Conservation (phyloP, 1,140 invertebrate species). For the Cydia amplana region DNA sequence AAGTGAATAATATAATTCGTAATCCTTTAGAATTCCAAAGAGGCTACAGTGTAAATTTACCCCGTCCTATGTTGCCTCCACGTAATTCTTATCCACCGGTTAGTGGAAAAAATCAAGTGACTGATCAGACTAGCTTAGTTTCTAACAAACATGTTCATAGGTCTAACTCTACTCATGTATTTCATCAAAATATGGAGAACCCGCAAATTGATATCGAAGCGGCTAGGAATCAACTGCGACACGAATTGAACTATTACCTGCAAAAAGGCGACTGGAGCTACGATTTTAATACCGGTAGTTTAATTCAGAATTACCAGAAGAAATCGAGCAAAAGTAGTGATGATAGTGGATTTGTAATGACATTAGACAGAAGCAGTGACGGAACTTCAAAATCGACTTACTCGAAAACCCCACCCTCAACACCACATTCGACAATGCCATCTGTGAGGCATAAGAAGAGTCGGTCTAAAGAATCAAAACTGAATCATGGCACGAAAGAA, state of each 20-base stretch:
- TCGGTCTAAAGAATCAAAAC: slow-evolving; percentile 72
- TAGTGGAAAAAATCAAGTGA: slow-evolving; percentile 76
- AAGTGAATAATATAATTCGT: slow-evolving; percentile 75
- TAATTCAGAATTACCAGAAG: slow-evolving; percentile 76
- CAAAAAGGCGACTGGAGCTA: slow-evolving; percentile 78
- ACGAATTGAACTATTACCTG: slow-evolving; percentile 74
- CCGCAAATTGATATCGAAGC: slow-evolving; percentile 72
- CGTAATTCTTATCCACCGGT: slow-evolving; percentile 82
- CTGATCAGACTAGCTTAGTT: slow-evolving; percentile 74
- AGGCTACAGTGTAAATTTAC: slow-evolving; percentile 78
- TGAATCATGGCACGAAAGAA: slow-evolving; percentile 70
- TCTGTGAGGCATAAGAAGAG: slow-evolving; percentile 75
- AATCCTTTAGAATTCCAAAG: slow-evolving; percentile 80
- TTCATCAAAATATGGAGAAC: slow-evolving; percentile 73
- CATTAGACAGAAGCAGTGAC: slow-evolving; percentile 74
- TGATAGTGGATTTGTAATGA: slow-evolving; percentile 77
- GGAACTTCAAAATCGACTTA: slow-evolving; percentile 75
- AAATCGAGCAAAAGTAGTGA: slow-evolving; percentile 77
- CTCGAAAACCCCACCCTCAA: slow-evolving; percentile 71
- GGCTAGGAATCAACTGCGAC: slow-evolving; percentile 69
- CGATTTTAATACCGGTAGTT: slow-evolving; percentile 72
- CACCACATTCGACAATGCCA: slow-evolving; percentile 71
- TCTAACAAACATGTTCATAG: slow-evolving; percentile 78
- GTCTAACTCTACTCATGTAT: slow-evolving; percentile 79
- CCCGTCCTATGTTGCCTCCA: slow-evolving; percentile 80